Evolutionary conservation across 2,888 invertebrate genomes (phyloP), one percentile per base, ranked within the genome.

Genomic region (Pedicia rivosa): DNA sequence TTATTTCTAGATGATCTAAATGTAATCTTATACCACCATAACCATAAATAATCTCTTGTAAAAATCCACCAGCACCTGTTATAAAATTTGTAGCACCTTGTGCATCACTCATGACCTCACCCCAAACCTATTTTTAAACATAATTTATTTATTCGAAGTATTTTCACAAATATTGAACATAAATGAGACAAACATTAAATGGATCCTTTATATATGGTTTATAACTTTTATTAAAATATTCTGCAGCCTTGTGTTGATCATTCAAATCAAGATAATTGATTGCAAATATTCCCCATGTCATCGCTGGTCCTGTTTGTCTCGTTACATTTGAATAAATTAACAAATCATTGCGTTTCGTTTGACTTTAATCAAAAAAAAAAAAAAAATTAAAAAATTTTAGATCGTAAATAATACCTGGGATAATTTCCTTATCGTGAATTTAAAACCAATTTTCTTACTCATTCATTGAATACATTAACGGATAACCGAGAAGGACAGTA

Each of bases 271-370:
- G 51, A 43, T 66, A 67, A 5, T 70, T 71, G 2, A 70, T 62
- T 2, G 70, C 55, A 49, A 72, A 71, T 68, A 72, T 71, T 32
- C 72, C 67, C 72, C 72, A 72, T 2, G 72, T 72, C 72, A 73
- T 72, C 0, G 72, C 72, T 2, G 72, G 72, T 0, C 72, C 72
- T 14, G 51, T 57, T 28, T 48, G 48, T 1, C 71, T 57, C 0
- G 70, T 72, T 9, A 67, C 65, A 1, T 63, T 56, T 45, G 66
- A 70, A 53, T 73, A 73, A 46, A 67, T 67, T 1, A 55, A 47
- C 14, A 73, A 49, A 46, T 73, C 71, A 47, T 72, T 71, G 0
- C 58, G 50, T 39, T 64, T 49, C 0, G 65, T 65, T 5, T 64
- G 60, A n/a, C 66, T 66, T 45, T 3, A 42, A 37, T 27, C 2